phyloP scores from a whole-genome alignment of 2,888 invertebrate genomes.

The Dendrolimus pini region DNA sequence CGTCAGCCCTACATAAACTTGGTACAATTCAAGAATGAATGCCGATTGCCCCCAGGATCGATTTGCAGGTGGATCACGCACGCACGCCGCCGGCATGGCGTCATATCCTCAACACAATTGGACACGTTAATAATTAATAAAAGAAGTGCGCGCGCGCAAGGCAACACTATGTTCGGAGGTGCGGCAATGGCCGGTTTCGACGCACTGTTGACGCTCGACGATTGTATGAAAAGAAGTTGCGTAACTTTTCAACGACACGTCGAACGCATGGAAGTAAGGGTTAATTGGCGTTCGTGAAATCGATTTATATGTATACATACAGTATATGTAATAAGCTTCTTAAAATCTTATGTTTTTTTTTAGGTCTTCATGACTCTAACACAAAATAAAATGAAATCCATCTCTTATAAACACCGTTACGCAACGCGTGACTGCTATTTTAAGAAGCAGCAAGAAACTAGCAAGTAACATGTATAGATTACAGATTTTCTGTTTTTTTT shows the following conservation, averaged over 20 bases:
- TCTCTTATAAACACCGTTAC: too few relatives aligned
- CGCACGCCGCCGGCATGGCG: constrained; percentile 56
- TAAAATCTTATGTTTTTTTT: too few relatives aligned
- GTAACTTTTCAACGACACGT: neutral
- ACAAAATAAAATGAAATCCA: too few relatives aligned
- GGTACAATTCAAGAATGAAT: constrained; percentile 62
- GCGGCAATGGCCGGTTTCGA: constrained; percentile 47
- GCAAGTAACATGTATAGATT: too few relatives aligned
- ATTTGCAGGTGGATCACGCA: constrained; percentile 69
- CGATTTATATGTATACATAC: too few relatives aligned
- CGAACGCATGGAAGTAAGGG: neutral
- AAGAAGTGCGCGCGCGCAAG: constrained; percentile 61
- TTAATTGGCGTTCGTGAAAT: too few relatives aligned
- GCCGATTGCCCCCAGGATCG: constrained; percentile 46
- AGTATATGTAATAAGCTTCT: too few relatives aligned
- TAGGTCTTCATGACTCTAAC: too few relatives aligned
- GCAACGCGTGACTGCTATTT: too few relatives aligned
- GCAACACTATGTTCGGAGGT: constrained; percentile 57
- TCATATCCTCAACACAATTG: constrained; percentile 72
- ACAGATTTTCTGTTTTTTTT: too few relatives aligned
- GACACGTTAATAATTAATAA: constrained; percentile 65
- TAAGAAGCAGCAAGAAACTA: too few relatives aligned
- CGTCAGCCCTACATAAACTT: constrained; percentile 45
- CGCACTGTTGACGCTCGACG: constrained; percentile 45
- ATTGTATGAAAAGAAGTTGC: neutral